Base-by-base conservation (phyloP, 2,888 invertebrate genomes). In the Lutraria lutraria region DNA sequence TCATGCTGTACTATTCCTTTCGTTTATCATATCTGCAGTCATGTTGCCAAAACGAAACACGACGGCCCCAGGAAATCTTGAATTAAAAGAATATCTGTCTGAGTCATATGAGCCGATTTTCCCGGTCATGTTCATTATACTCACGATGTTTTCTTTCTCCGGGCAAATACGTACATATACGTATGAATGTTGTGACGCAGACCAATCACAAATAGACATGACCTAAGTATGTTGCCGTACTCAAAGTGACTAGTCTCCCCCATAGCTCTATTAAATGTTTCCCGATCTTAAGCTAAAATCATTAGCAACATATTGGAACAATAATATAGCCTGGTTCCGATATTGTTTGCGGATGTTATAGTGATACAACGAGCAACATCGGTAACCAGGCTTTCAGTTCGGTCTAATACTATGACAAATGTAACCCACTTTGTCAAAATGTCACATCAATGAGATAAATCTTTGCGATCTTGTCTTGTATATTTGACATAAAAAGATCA, bases 361-460 rank as follows among this genome's bases (percentile, higher is more conserved):
- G n/a, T 68, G 25, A 68, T 8, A 68, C n/a, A 68, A 15, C 2
- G 6, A 68, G n/a, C 25, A 25, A 25, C 3, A 68, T 8, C 63
- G 63, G 63, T 25, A 76, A 34, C 31, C 76, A 76, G 25, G 76
- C 34, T 16, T 76, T 76, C 13, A 16, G 76, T 76, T 31, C 16
- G 21, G 29, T 76, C 13, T 76, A 76, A 76, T 31, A 3, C 1
- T 19, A 25, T 34, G 29, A 12, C 29, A 76, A 31, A 31, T 76
- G 31, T 34, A 76, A 76, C 31, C 76, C 16, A 31, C 31, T 76
- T 34, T 76, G 76, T 76, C 76, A 76, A 76, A 76, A 31, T 76
- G 76, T 76, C 76, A 76, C 76, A 76, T 76, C 76, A 76, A 34
- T 76, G 6, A 16, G 76, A 76, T 34, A 34, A 10, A 76, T 6